Percentiles rank a stretch among this genome's conserved stretches.
These are phyloP conservation scores for Lasius fuliginosus DNA, from an alignment of 2,888 invertebrate genomes.

Conservation along the genomic window DNA sequence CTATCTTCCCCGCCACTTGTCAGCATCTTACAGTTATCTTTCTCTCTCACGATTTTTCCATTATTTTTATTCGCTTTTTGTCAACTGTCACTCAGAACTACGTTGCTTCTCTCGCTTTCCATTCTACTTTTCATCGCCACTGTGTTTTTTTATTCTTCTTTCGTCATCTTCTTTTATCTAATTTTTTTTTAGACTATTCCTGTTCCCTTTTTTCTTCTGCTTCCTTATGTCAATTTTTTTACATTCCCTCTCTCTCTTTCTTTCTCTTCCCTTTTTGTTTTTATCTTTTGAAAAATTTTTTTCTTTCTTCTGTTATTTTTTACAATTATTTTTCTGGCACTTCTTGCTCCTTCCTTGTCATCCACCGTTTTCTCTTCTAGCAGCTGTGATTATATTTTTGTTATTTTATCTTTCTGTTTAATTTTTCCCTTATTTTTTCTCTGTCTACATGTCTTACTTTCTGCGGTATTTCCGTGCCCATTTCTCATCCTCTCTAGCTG, in stretches of 20 bases:
- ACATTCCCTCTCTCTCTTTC: conserved; percentile 12
- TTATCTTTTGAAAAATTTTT: conserved; percentile 1
- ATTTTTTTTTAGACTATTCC: conserved; percentile 7
- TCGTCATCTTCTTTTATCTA: conserved; percentile 10
- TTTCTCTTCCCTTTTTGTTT: not conserved
- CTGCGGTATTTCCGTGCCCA: conserved; percentile 27
- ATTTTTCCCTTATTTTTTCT: conserved; percentile 36
- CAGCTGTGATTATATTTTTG: conserved; percentile 10
- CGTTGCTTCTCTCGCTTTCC: not conserved
- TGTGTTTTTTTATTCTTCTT: not conserved
- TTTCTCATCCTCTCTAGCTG: conserved; percentile 45
- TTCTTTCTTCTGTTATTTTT: conserved; percentile 33
- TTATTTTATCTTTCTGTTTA: not conserved
- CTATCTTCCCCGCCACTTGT: conserved; percentile 19
- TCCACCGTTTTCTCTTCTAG: not conserved
- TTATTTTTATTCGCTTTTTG: conserved; percentile 33
- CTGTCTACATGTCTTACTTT: not conserved
- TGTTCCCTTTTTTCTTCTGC: not conserved
- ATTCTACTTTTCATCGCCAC: not conserved
- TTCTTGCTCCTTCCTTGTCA: not conserved
- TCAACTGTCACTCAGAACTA: not conserved
- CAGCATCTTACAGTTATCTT: conserved; percentile 6
- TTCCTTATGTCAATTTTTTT: not conserved
- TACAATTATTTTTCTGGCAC: not conserved
- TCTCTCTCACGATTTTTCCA: conserved; percentile 8